Evolutionary conservation across 2,113 vertebrate species (phyloP).

Genomic region (Alexandromys fortis): DNA sequence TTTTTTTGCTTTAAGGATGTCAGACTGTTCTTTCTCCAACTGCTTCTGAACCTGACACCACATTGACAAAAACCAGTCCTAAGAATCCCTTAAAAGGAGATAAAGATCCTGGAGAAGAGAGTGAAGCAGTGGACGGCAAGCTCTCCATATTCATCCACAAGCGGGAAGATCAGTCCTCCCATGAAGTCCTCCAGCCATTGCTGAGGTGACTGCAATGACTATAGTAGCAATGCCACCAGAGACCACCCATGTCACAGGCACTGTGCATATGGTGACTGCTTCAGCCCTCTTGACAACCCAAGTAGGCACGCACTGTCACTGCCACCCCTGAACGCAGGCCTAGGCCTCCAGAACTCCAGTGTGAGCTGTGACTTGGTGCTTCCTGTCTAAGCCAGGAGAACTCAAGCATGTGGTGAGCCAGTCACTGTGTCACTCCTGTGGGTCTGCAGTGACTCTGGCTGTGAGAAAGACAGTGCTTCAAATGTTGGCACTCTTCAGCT

Average conservation of each 20-base stretch:
- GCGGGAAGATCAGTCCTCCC: slow-evolving; percentile 97
- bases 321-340: neutral
- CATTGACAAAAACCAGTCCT: slow-evolving; percentile 92
- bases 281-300: neutral
- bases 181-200: slow-evolving; percentile 97
- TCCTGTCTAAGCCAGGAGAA: neutral
- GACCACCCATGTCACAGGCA: neutral
- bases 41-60: slow-evolving; percentile 94
- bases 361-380: neutral
- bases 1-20: slow-evolving; percentile 88
- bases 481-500: neutral
- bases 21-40: slow-evolving; percentile 98
- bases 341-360: neutral
- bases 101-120: slow-evolving; percentile 95
- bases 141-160: slow-evolving; percentile 99
- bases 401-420: neutral
- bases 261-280: neutral
- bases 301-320: neutral
- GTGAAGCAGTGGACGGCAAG: slow-evolving; percentile 97
- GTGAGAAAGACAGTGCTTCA: neutral
- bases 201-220: slow-evolving; percentile 90
- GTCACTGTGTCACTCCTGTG: neutral
- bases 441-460: neutral
- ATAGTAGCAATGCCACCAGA: neutral
- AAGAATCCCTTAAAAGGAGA: slow-evolving; percentile 95